Evolutionary conservation across 2,113 vertebrate species (phyloP).

Genomic region (Mesocricetus auratus): DNA sequence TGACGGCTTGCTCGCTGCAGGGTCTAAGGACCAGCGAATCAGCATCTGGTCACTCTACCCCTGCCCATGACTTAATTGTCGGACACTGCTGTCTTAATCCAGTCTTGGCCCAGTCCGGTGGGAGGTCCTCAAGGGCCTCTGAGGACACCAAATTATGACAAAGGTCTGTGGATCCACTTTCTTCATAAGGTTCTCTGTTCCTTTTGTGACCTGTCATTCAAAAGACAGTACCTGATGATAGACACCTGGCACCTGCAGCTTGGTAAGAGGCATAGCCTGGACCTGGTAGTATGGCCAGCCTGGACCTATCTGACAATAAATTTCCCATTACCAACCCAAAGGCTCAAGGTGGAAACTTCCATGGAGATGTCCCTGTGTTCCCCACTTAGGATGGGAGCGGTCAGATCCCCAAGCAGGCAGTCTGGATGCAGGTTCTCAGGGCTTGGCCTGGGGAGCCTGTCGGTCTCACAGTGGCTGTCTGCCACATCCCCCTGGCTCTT

Average conservation of each 20-base stretch:
- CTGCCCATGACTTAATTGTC: constrained; percentile 57
- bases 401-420: no score
- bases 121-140: background rate
- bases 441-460: background rate
- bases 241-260: background rate
- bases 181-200: background rate
- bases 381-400: background rate
- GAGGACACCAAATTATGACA: background rate
- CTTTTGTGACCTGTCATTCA: background rate
- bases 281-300: background rate
- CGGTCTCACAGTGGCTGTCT: background rate
- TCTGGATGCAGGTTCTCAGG: background rate
- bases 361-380: background rate
- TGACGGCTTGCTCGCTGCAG: constrained; percentile 92
- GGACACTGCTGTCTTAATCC: background rate
- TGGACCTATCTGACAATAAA: constrained; percentile 46
- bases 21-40: constrained; percentile 95
- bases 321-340: background rate
- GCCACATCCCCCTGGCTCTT: background rate
- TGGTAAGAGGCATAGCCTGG: no score
- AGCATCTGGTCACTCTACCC: constrained; percentile 96
- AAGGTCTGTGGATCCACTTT: background rate
- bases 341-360: background rate
- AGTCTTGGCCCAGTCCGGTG: background rate
- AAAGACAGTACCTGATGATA: background rate